Conservation (phyloP, 2,113 vertebrate species). For the Alaudala cheleensis region DNA sequence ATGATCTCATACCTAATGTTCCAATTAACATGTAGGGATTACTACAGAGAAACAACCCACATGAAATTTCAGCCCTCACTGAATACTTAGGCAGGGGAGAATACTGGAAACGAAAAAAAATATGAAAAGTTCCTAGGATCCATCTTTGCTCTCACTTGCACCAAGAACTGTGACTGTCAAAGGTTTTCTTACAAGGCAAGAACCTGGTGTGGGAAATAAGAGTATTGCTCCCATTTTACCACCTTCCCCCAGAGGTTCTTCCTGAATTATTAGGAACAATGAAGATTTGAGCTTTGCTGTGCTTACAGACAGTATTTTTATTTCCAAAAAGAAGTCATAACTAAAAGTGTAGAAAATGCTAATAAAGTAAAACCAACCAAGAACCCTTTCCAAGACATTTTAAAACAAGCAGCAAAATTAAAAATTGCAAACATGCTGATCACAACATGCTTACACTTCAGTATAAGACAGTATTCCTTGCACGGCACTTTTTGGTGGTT, state of each 20-base stretch:
- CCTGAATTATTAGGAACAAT: neutral
- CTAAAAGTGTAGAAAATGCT: neutral
- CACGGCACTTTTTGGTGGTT: slow-evolving; percentile 67
- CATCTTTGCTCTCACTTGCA: neutral
- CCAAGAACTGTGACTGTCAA: neutral
- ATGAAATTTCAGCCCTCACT: neutral
- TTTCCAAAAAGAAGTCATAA: neutral
- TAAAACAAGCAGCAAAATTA: slow-evolving; percentile 38
- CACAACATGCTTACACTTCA: slow-evolving; percentile 33
- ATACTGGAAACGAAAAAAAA: neutral
- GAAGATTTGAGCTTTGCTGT: neutral
- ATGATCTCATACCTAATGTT: neutral
- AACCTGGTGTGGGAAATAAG: neutral
- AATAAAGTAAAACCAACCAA: neutral
- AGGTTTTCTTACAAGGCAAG: neutral
- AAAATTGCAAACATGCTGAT: slow-evolving; percentile 23
- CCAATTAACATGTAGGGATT: neutral
- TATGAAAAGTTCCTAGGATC: neutral
- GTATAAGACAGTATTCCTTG: slow-evolving; percentile 32
- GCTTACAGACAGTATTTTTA: neutral
- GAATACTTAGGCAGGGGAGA: neutral
- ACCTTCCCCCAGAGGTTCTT: neutral
- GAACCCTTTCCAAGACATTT: neutral
- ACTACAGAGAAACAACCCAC: neutral
- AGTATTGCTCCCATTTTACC: neutral